These are phyloP conservation scores for Dreissena polymorpha DNA, from an alignment of 1,140 invertebrate species.

Conservation along the genomic window DNA sequence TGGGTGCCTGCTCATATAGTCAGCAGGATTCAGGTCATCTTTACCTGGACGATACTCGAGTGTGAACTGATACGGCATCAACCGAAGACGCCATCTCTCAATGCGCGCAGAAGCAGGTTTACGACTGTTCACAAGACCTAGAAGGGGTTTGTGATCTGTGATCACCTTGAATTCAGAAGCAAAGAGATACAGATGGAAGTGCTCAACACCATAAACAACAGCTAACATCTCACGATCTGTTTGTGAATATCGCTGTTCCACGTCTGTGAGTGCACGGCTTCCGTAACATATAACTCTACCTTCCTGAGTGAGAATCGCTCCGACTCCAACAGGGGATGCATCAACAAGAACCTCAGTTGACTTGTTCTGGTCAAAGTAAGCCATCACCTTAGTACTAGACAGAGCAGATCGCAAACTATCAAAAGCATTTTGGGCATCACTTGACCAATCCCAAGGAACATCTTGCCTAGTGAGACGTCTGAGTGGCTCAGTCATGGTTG, in stretches of 20 bases:
- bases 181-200: too few species aligned
- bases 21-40: slow-evolving; percentile 57
- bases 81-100: slow-evolving; percentile 57
- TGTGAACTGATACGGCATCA: slow-evolving; percentile 54
- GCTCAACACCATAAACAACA: too few species aligned
- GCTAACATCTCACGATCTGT: too few species aligned
- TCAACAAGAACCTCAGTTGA: slow-evolving; percentile 63
- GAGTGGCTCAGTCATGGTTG: slow-evolving; percentile 38
- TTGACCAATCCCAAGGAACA: slow-evolving; percentile 23
- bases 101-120: too few species aligned
- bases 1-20: slow-evolving; percentile 60
- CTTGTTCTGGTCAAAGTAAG: slow-evolving; percentile 39
- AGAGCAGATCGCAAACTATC: slow-evolving; percentile 23
- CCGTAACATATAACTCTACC: slow-evolving; percentile 27
- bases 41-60: slow-evolving; percentile 54
- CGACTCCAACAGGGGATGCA: slow-evolving; percentile 74
- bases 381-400: slow-evolving; percentile 29
- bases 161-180: too few species aligned
- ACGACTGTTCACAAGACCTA: too few species aligned
- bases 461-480: slow-evolving; percentile 44
- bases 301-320: slow-evolving; percentile 72
- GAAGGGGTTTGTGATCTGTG: too few species aligned
- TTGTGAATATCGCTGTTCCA: too few species aligned
- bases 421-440: slow-evolving; percentile 30
- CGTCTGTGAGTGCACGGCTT: too few species aligned